Evolutionary conservation across 2,113 vertebrate genomes (phyloP).

Genomic region (Anthoscopus minutus): DNA sequence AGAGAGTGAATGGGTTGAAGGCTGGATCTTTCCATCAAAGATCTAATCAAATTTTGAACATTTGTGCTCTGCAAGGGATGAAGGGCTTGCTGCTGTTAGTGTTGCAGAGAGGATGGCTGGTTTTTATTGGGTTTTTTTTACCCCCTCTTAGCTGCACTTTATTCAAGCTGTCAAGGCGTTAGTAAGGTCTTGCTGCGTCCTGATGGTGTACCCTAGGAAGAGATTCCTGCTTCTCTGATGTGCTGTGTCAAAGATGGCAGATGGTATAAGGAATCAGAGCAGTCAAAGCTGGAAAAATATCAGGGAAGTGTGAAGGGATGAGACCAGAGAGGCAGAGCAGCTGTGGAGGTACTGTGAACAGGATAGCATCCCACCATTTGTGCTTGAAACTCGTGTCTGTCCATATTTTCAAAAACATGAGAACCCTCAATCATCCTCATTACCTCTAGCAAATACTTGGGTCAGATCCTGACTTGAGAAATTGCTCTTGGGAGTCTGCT

Average conservation of each 20-base stretch:
- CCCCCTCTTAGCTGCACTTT: background rate
- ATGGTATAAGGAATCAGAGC: background rate
- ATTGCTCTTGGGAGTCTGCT: background rate
- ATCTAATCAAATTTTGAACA: background rate
- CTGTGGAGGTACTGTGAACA: background rate
- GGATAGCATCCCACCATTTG: background rate
- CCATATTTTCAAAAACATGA: background rate
- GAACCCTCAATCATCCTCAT: background rate
- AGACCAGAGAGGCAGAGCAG: background rate
- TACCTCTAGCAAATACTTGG: background rate
- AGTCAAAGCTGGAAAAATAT: background rate
- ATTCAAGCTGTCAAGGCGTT: background rate
- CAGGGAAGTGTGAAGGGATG: background rate
- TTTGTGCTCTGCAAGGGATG: background rate
- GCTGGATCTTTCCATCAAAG: background rate
- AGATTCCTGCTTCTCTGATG: background rate
- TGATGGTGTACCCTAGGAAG: background rate
- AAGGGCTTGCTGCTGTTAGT: background rate
- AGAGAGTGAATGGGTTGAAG: background rate
- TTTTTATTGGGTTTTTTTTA: background rate
- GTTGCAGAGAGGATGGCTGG: rapidly evolving
- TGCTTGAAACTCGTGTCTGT: background rate
- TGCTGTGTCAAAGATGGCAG: background rate
- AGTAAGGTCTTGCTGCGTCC: background rate
- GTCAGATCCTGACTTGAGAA: background rate